These are phyloP conservation scores for Numenius arquata DNA, from an alignment of 2,113 vertebrate species.

Conservation along the genomic window DNA sequence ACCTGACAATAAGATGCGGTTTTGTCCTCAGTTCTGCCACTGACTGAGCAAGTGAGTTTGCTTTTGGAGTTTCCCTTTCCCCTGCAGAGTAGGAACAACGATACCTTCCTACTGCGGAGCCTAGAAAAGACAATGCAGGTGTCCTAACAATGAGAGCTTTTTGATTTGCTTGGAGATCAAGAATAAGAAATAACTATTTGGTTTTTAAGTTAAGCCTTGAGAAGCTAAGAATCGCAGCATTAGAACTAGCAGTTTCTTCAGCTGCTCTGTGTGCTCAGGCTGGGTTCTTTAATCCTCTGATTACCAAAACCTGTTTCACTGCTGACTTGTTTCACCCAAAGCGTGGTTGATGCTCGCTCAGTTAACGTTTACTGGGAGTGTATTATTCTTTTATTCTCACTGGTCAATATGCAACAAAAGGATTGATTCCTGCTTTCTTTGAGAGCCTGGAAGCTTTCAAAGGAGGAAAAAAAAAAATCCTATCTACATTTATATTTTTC, in stretches of 20 bases:
- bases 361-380: background rate
- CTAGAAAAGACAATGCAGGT: background rate
- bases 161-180: background rate
- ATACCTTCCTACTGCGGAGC: background rate
- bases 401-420: background rate
- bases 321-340: background rate
- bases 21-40: background rate
- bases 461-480: background rate
- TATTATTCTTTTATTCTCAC: background rate
- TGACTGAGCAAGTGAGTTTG: background rate
- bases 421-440: background rate
- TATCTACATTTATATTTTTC: background rate
- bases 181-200: background rate
- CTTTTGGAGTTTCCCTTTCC: background rate
- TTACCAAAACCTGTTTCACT: background rate
- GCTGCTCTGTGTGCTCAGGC: background rate
- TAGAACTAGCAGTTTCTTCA: background rate
- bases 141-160: background rate
- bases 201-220: background rate
- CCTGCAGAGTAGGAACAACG: background rate
- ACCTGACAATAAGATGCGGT: background rate
- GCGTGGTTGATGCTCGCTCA: background rate
- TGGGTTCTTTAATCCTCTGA: background rate
- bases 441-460: background rate
- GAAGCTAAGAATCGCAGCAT: background rate